Evolutionary conservation across 2,888 invertebrate species (phyloP).

Genomic region (Tenthredo scrophulariae): DNA sequence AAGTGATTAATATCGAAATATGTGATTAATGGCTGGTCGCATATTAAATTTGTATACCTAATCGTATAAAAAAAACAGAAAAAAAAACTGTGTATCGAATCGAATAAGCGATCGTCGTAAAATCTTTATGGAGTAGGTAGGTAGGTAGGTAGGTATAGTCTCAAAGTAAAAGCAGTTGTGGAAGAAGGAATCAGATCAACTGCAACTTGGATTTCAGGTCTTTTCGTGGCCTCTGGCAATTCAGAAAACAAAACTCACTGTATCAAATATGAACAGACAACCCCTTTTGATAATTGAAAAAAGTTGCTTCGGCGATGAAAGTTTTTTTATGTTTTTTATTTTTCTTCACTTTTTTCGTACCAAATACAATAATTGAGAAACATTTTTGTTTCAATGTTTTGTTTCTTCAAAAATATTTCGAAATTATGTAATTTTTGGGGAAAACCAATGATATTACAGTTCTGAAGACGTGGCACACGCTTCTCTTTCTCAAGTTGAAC

Average conservation of each 20-base stretch:
- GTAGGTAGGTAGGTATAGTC: neutral
- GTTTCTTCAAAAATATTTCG: no score
- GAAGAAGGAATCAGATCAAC: neutral
- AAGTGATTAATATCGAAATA: neutral
- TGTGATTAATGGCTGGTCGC: neutral
- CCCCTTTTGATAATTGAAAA: neutral
- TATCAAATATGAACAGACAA: neutral
- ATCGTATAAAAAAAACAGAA: neutral
- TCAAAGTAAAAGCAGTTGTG: neutral
- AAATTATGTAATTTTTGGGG: no score
- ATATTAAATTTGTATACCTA: neutral
- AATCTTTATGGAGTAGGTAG: neutral
- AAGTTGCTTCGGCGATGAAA: neutral
- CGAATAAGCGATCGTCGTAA: neutral
- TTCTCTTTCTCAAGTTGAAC: no score
- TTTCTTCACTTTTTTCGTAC: no score
- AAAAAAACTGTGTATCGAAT: neutral
- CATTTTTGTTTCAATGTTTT: no score
- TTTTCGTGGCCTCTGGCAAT: neutral
- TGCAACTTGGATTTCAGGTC: neutral
- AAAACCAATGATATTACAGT: no score
- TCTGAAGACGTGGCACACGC: no score
- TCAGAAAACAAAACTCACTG: neutral
- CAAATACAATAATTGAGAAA: no score
- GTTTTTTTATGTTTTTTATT: neutral